Conservation (phyloP, 2,797 vertebrate species). For the Pampus argenteus region DNA sequence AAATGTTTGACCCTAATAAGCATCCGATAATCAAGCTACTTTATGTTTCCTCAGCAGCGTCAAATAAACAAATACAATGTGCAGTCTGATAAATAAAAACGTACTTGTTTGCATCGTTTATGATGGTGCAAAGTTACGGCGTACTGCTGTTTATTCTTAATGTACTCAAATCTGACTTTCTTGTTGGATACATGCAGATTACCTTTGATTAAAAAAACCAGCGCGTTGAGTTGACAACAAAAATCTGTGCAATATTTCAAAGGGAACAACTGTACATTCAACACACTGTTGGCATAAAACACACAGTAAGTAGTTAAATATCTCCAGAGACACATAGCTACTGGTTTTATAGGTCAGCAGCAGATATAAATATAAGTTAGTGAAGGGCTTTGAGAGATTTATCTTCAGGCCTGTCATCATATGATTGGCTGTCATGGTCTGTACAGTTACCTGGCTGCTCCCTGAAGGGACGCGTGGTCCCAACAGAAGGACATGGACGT, state of each 20-base stretch:
- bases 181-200: background rate
- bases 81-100: background rate
- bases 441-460: slow-evolving; percentile 57
- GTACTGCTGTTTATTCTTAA: background rate
- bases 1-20: slow-evolving; percentile 4
- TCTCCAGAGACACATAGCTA: slow-evolving; percentile 13
- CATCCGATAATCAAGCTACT: slow-evolving; percentile 8
- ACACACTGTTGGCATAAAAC: background rate
- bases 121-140: background rate
- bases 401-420: slow-evolving; percentile 38
- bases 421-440: slow-evolving; percentile 67
- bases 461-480: slow-evolving; percentile 39
- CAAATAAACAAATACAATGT: slow-evolving; percentile 12
- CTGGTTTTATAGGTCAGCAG: slow-evolving; percentile 56
- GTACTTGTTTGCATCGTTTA: too few relatives aligned
- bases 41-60: background rate
- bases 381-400: slow-evolving; percentile 48
- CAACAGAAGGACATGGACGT: slow-evolving; percentile 48
- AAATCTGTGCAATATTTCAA: background rate
- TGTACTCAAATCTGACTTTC: background rate
- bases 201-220: background rate
- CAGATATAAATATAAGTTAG: slow-evolving; percentile 58
- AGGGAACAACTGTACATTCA: background rate
- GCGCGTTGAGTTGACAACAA: background rate
- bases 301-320: slow-evolving; percentile 15